Evolutionary conservation across 2,113 vertebrate species (phyloP).

Genomic region (Mohoua ochrocephala): DNA sequence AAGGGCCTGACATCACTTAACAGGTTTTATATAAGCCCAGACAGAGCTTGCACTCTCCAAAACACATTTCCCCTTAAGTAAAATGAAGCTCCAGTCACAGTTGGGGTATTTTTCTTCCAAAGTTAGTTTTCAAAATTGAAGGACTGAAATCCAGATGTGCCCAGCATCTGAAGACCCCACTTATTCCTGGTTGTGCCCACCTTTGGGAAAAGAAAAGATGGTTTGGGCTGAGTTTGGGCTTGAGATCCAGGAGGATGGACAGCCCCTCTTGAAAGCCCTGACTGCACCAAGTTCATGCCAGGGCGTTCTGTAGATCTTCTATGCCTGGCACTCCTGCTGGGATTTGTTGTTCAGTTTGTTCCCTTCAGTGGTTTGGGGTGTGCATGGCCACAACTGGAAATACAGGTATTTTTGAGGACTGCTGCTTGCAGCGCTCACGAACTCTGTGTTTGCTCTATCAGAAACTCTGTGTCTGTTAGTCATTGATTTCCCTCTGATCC

Average conservation of each 20-base stretch:
- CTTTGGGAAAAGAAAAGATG: background rate
- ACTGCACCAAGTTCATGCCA: background rate
- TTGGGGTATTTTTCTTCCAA: background rate
- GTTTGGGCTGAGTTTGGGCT: background rate
- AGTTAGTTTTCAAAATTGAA: background rate
- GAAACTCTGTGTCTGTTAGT: background rate
- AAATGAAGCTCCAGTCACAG: background rate
- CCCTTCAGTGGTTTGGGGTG: background rate
- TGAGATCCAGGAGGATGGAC: background rate
- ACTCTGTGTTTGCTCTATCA: background rate
- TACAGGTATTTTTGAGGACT: background rate
- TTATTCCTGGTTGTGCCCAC: background rate
- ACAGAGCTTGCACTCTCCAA: background rate
- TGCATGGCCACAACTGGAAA: background rate
- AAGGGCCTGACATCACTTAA: background rate
- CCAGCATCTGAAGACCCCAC: background rate
- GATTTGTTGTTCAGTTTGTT: background rate
- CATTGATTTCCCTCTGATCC: background rate
- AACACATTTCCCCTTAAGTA: background rate
- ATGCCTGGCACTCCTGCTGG: fast-evolving
- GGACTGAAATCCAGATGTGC: background rate
- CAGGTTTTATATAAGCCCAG: background rate
- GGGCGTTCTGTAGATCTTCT: background rate
- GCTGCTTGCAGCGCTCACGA: background rate
- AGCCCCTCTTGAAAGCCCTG: background rate